These are phyloP conservation scores for Sebastes ruberrimus DNA, from an alignment of 2,797 vertebrate species.

Conservation along the genomic window DNA sequence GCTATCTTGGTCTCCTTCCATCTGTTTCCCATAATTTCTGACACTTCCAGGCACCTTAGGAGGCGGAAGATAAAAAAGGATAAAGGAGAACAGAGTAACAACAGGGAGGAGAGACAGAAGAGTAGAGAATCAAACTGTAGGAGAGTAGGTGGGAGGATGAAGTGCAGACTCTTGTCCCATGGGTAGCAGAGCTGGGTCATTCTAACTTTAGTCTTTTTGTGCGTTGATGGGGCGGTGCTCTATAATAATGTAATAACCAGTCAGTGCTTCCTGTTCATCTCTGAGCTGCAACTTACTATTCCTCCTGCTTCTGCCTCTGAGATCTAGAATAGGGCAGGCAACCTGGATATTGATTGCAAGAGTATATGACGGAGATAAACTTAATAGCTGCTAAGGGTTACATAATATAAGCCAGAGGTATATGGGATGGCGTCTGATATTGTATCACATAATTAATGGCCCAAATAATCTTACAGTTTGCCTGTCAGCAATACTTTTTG, in stretches of 20 bases:
- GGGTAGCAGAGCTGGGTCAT: slow-evolving; percentile 57
- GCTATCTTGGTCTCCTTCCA: slow-evolving; percentile 6
- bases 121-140: slow-evolving; percentile 22
- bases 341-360: neutral
- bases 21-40: slow-evolving; percentile 53
- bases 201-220: slow-evolving; percentile 71
- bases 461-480: neutral
- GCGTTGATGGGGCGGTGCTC: slow-evolving; percentile 22
- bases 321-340: neutral
- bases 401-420: neutral
- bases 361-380: neutral
- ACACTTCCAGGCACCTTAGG: slow-evolving; percentile 4
- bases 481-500: neutral
- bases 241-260: slow-evolving; percentile 56
- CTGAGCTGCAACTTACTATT: neutral
- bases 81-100: slow-evolving; percentile 16
- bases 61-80: neutral
- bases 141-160: slow-evolving; percentile 53
- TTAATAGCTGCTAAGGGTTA: neutral
- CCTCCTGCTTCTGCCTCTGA: neutral
- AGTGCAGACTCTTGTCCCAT: slow-evolving; percentile 48
- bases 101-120: slow-evolving; percentile 4
- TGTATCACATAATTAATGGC: neutral
- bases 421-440: neutral
- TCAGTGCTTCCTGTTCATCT: slow-evolving; percentile 41